Conservation (phyloP, 2,888 invertebrate genomes). For the Agonopterix subpropinquella region DNA sequence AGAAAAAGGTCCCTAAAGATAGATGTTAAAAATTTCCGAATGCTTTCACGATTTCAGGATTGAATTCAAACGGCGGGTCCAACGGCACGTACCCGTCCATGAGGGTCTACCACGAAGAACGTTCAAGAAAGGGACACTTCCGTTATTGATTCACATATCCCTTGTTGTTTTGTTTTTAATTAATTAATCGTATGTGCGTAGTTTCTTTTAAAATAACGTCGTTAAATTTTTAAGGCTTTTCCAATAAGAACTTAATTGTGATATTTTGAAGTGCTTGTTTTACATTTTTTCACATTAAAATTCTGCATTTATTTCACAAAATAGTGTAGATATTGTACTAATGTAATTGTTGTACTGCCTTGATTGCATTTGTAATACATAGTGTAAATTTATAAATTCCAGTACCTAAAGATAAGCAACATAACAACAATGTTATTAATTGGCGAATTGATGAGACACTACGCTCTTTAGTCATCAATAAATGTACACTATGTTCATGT, state of each 20-base stretch:
- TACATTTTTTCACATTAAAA: constrained; percentile 28
- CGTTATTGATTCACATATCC: constrained; percentile 76
- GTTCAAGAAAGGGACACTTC: constrained; percentile 88
- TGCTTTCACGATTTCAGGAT: constrained; percentile 60
- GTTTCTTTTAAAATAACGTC: constrained; percentile 10
- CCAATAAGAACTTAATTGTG: constrained; percentile 48
- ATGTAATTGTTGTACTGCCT: constrained; percentile 15
- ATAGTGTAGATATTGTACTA: constrained; percentile 3
- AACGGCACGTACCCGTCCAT: constrained; percentile 87
- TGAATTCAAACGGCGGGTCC: constrained; percentile 75
- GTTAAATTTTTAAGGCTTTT: constrained; percentile 11
- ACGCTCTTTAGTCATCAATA: background rate
- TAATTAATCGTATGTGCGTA: constrained; percentile 3
- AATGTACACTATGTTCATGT: background rate
- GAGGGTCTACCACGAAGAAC: constrained; percentile 87
- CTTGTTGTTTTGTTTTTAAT: background rate
- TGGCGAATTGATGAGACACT: too few species aligned
- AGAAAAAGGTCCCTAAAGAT: background rate
- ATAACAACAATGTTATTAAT: too few species aligned
- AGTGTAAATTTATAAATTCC: constrained; percentile 1
- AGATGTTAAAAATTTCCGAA: background rate
- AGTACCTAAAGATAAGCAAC: constrained; percentile 1
- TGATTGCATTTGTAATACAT: constrained; percentile 31
- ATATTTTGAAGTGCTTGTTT: constrained; percentile 49
- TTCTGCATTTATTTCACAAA: constrained; percentile 27